These are phyloP conservation scores for Miniopterus natalensis DNA, from an alignment of 2,113 vertebrate species.

Conservation along the genomic window DNA sequence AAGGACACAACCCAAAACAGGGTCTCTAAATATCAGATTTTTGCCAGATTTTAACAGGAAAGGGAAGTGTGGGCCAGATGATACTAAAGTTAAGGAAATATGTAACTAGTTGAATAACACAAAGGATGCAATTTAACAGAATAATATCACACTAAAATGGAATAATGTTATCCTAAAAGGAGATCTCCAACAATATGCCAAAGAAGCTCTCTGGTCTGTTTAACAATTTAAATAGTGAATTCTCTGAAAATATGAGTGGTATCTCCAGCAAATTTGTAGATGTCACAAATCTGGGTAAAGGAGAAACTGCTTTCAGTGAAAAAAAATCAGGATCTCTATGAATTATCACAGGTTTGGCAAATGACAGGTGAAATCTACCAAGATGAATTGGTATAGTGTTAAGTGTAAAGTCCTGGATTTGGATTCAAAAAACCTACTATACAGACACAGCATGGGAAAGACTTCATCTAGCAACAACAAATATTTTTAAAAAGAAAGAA, in stretches of 20 bases:
- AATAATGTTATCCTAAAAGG: conserved; percentile 19
- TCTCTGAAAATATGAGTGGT: conserved; percentile 30
- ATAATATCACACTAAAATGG: not conserved
- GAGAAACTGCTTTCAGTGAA: conserved; percentile 13
- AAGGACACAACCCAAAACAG: not conserved
- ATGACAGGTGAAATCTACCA: not conserved
- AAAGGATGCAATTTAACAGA: not conserved
- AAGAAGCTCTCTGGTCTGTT: not conserved
- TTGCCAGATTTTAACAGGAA: conserved; percentile 10
- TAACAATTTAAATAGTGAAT: not conserved
- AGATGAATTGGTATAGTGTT: not conserved
- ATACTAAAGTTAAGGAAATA: not conserved
- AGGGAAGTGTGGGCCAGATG: not conserved
- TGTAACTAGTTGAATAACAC: not conserved
- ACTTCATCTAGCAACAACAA: not conserved
- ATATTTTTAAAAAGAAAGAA: not conserved
- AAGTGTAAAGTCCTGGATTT: not conserved
- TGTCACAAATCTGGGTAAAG: not conserved
- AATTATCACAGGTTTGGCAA: not conserved
- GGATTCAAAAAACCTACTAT: not conserved
- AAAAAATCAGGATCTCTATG: not conserved
- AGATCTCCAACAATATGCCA: not conserved
- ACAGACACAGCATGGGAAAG: not conserved
- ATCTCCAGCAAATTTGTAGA: not conserved
- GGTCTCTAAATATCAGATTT: not conserved